Evolutionary conservation across 2,113 vertebrate genomes (phyloP).

Genomic region (Erythrocebus patas): DNA sequence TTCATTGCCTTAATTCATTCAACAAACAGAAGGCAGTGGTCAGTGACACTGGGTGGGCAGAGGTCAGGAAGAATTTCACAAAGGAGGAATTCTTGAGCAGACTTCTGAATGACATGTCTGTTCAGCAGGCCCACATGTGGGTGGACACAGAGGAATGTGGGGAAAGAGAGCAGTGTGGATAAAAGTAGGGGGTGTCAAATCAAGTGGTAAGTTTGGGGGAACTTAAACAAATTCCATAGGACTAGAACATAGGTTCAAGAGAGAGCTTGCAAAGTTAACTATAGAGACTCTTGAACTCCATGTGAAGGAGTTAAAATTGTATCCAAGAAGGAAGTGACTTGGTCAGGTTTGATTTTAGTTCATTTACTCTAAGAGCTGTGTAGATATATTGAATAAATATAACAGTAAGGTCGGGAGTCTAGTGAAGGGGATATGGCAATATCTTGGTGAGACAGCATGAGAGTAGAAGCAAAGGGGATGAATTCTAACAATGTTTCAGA

Average conservation of each 20-base stretch:
- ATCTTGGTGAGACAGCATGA: neutral
- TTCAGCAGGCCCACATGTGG: neutral
- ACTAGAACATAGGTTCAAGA: neutral
- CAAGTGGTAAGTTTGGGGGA: neutral
- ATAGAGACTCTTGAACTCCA: neutral
- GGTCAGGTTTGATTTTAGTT: neutral
- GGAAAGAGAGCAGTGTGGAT: neutral
- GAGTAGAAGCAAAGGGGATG: too few relatives aligned
- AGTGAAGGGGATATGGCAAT: neutral
- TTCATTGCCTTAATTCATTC: neutral
- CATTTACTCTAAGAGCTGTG: neutral
- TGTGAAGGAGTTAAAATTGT: neutral
- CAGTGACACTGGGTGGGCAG: neutral
- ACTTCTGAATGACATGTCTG: neutral
- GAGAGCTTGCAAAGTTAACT: neutral
- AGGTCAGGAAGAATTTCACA: neutral
- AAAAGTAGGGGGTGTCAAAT: neutral
- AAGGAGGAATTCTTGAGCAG: neutral
- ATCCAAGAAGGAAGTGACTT: neutral
- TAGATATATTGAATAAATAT: neutral
- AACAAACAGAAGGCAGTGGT: neutral
- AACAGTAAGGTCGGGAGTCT: neutral
- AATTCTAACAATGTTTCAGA: neutral
- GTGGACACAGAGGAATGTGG: neutral
- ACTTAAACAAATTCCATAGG: neutral